Evolutionary conservation across 1,140 invertebrate species (phyloP).

Genomic region (Gonioctena quinquepunctata): DNA sequence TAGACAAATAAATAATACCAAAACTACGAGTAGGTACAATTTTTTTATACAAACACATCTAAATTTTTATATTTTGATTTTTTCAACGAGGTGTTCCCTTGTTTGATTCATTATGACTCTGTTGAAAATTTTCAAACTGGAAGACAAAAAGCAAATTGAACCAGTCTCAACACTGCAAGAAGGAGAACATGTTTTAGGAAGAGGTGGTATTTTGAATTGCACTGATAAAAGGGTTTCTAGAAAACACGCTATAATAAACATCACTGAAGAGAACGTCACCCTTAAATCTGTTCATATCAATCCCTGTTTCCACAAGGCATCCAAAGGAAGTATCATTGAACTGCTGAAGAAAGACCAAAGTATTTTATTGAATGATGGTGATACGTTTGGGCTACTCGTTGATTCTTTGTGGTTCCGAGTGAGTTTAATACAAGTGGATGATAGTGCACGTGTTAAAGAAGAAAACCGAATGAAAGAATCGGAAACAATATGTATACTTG

Average conservation of each 20-base stretch:
- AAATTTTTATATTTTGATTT: neutral
- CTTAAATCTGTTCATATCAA: constrained; percentile 39
- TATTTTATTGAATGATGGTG: constrained; percentile 32
- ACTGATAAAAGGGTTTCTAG: constrained; percentile 38
- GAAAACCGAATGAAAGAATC: neutral
- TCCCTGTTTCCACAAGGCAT: constrained; percentile 36
- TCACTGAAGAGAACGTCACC: constrained; percentile 15
- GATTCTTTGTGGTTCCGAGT: constrained; percentile 31
- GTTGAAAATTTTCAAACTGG: constrained; percentile 3
- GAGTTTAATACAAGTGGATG: neutral
- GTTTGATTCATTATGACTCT: neutral
- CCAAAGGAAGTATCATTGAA: constrained; percentile 26
- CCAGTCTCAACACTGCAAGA: neutral
- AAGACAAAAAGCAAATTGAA: neutral
- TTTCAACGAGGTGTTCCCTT: no score
- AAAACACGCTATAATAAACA: constrained; percentile 34
- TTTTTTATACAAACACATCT: no score
- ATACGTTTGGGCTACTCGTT: constrained; percentile 38
- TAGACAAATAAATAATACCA: no score
- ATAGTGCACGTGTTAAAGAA: neutral
- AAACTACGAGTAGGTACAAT: no score
- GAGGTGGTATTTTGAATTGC: constrained; percentile 30
- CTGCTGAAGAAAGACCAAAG: constrained; percentile 26
- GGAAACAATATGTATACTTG: neutral
- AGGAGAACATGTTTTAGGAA: constrained; percentile 10